Conservation (phyloP, 2,113 vertebrate genomes). For the Eurystomus gularis region DNA sequence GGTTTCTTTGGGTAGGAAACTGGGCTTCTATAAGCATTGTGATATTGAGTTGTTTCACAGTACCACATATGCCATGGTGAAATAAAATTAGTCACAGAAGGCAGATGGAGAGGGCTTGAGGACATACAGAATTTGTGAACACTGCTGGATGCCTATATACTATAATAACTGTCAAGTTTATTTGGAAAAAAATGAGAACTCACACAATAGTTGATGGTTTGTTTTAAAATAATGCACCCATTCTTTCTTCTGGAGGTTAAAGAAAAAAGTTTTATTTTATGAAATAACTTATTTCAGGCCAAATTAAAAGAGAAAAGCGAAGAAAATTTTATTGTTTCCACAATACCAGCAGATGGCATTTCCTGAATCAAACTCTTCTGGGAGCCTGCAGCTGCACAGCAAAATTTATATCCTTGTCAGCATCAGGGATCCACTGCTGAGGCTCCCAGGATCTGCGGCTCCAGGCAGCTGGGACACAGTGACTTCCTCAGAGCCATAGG, state of each 20-base stretch:
- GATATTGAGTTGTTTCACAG: accelerated
- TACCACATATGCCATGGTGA: neutral
- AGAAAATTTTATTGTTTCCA: slow-evolving; percentile 15
- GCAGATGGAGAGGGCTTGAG: neutral
- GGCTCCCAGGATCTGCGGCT: neutral
- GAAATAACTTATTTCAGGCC: neutral
- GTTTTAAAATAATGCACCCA: neutral
- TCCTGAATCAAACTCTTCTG: slow-evolving; percentile 16
- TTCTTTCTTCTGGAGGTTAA: neutral
- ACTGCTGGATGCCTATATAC: neutral
- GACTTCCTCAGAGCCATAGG: neutral
- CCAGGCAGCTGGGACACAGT: neutral
- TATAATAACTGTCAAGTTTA: neutral
- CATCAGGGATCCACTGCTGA: neutral
- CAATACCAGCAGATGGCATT: slow-evolving; percentile 57
- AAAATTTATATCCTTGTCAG: slow-evolving; percentile 59
- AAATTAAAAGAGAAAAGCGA: neutral
- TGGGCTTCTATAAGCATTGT: neutral
- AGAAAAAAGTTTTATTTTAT: neutral
- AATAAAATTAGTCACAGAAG: neutral
- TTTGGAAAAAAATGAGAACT: neutral
- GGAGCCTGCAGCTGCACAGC: slow-evolving; percentile 48
- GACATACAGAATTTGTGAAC: neutral
- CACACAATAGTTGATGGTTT: neutral
- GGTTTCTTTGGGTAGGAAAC: neutral